Base-by-base conservation (phyloP, 35 echinoderm and acorn worm genomes). In the Ophioderma brevispina region DNA sequence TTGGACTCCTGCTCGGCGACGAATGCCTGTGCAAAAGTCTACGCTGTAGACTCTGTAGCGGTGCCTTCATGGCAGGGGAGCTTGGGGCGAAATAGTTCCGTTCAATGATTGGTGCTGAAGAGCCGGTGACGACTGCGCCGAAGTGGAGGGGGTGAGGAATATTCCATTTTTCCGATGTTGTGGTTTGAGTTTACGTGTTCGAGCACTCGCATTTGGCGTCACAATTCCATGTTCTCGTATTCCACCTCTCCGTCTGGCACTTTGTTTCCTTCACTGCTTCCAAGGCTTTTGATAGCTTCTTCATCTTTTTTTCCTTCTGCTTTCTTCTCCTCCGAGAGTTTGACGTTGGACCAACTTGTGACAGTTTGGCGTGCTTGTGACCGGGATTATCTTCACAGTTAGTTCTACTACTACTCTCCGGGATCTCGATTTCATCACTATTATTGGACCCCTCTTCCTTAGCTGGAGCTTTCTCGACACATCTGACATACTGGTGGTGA, bases 1-100 rank as follows among this genome's bases (percentile, higher is more conserved):
- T 70, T 70, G 59, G 59, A 70, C 59, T 70, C 59, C 59, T 6
- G 28, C 59, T 70, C n/a, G 59, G 59, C 2, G 59, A 70, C 28
- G 59, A 70, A 70, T 70, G 59, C 28, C 59, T 70, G 59, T 70
- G 59, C n/a, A 70, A 70, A 25, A 70, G 59, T 70, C 59, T 70
- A 70, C 59, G 59, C 59, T 70, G 59, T 70, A 70, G 59, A 70
- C 59, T 30, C 59, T 70, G 15, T 4, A 70, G 59, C 23, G 59
- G 59, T 30, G 59, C 59, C 23, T 30, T 70, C 59, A 70, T 70
- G 59, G 59, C 59, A 70, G 59, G 59, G 17, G 59, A 70, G 28
- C 59, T 25, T 25, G 59, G 59, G 6, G 59, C 59, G 59, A 70
- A 8, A 70, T 18, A 70, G 59, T 70, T 70, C 59, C 59, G 15